Evolutionary conservation across 1,140 invertebrate genomes (phyloP).

Genomic region (Scaptomyza hsui): DNA sequence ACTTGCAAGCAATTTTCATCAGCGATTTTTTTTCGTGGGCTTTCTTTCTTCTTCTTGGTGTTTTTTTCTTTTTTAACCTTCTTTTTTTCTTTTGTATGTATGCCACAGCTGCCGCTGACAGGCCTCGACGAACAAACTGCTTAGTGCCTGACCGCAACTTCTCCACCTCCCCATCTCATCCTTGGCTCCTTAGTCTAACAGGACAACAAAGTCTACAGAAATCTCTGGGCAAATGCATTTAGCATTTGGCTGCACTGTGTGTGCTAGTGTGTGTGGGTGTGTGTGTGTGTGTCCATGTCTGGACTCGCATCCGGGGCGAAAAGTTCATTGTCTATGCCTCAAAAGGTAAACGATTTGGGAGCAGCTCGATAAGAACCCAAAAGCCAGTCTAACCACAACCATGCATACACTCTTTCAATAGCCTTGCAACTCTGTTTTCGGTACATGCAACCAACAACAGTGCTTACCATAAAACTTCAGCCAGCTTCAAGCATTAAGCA

Average conservation of each 20-base stretch:
- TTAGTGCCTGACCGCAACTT: constrained; percentile 31
- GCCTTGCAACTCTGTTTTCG: constrained; percentile 19
- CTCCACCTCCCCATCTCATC: background rate
- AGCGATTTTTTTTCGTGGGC: constrained; percentile 53
- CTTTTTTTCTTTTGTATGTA: background rate
- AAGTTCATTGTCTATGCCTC: constrained; percentile 62
- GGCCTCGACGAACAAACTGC: constrained; percentile 19
- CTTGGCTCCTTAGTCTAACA: background rate
- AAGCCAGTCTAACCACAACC: constrained; percentile 46
- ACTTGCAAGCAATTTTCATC: constrained; percentile 80
- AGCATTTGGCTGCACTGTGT: constrained; percentile 29
- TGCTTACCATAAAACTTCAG: constrained; percentile 67
- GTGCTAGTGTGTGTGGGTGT: too few species aligned
- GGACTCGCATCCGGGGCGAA: constrained; percentile 5
- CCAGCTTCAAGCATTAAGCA: constrained; percentile 21
- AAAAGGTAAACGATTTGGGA: constrained; percentile 72
- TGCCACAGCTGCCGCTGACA: constrained; percentile 61
- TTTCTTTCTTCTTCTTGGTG: constrained; percentile 13
- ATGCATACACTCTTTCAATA: background rate
- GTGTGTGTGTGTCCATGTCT: background rate
- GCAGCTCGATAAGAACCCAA: constrained; percentile 44
- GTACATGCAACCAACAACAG: constrained; percentile 34
- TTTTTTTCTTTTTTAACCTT: constrained; percentile 7
- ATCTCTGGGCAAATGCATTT: constrained; percentile 46
- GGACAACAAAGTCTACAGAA: constrained; percentile 32